A percentile compares a stretch with the other conserved stretches of the same genome.
These are phyloP conservation scores for Loriculus beryllinus DNA, from an alignment of 2,797 vertebrate genomes.

Conservation along the genomic window DNA sequence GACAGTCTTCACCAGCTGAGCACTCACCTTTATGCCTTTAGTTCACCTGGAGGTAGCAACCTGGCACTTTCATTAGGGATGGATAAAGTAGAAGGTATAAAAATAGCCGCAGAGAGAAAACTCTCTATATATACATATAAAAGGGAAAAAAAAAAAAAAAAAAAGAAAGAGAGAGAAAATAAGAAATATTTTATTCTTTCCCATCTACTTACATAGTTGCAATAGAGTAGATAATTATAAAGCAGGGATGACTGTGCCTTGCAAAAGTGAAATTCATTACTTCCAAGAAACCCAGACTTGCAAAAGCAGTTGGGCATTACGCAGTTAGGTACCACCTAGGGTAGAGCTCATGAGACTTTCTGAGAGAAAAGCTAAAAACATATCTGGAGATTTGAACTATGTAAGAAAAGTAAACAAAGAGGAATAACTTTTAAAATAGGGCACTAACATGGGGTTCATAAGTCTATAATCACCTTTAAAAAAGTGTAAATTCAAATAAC, in stretches of 20 bases:
- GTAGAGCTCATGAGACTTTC: not conserved
- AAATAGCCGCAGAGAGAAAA: not conserved
- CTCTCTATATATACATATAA: not conserved
- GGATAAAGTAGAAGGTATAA: not conserved
- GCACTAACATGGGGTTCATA: not conserved
- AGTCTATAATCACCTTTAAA: not conserved
- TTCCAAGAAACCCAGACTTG: not conserved
- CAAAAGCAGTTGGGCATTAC: not conserved
- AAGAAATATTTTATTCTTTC: not conserved
- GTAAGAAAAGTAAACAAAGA: not conserved
- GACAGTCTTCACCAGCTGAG: constrained; percentile 13
- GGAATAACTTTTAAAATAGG: not conserved
- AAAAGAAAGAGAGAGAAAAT: not conserved
- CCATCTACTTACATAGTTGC: not conserved
- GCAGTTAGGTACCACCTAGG: not conserved
- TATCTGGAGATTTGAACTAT: not conserved
- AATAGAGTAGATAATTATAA: not conserved
- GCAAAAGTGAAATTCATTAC: not conserved
- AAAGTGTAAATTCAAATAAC: not conserved
- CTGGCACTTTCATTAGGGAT: not conserved
- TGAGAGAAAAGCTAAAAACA: not conserved
- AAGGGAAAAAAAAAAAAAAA: not conserved
- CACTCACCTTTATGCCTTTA: not conserved
- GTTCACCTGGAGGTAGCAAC: not conserved
- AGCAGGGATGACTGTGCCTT: not conserved